phyloP scores from a whole-genome alignment of 2,888 invertebrate species.

The Lottia gigantea region DNA sequence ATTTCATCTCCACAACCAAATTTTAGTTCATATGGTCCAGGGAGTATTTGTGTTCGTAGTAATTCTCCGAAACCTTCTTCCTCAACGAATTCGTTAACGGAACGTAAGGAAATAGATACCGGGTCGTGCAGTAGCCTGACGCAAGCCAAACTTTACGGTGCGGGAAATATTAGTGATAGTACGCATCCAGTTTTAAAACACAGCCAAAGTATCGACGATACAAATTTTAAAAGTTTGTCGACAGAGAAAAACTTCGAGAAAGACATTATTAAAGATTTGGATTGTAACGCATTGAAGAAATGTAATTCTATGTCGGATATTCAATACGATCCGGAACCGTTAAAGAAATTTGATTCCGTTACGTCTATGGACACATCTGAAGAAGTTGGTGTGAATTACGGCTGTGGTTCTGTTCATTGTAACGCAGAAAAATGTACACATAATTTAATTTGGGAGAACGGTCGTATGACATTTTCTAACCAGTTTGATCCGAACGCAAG shows the following conservation, averaged over 20 bases:
- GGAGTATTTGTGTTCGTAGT: too few relatives aligned
- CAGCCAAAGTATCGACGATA: background rate
- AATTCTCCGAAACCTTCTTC: too few relatives aligned
- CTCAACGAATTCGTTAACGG: too few relatives aligned
- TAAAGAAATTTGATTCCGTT: background rate
- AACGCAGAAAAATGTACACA: conserved; percentile 1
- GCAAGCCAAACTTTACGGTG: too few relatives aligned
- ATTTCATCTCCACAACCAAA: too few relatives aligned
- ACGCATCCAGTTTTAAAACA: background rate
- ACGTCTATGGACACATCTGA: background rate
- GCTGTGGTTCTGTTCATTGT: background rate
- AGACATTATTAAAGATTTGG: background rate
- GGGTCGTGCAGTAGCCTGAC: too few relatives aligned
- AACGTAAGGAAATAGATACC: too few relatives aligned
- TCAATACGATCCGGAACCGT: background rate
- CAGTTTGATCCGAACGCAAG: background rate
- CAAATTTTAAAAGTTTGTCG: background rate
- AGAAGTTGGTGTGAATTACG: background rate
- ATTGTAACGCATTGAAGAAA: background rate
- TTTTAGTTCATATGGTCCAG: too few relatives aligned
- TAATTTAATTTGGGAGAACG: background rate
- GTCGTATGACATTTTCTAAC: background rate
- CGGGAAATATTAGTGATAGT: too few relatives aligned
- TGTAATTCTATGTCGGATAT: background rate
- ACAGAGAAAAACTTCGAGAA: background rate